A percentile compares a stretch with the other conserved stretches of the same genome.
Evolutionary conservation across 2,113 vertebrate genomes (phyloP).

Genomic region (Chroicocephalus ridibundus): DNA sequence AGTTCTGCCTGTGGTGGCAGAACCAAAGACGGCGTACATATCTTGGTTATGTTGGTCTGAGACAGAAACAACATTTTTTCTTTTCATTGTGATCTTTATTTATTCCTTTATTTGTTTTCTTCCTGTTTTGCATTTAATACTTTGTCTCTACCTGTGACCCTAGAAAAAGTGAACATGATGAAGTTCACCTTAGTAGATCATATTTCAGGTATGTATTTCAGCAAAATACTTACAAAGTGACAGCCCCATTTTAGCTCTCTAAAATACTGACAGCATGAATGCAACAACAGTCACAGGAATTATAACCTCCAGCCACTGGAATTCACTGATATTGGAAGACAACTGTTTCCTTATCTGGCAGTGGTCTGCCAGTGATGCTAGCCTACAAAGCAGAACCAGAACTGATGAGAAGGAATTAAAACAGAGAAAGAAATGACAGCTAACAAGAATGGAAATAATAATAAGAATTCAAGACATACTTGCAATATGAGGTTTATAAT

Average conservation of each 20-base stretch:
- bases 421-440: neutral
- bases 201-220: neutral
- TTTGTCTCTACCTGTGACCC: neutral
- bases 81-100: neutral
- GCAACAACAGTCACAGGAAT: neutral
- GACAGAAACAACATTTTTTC: neutral
- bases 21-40: neutral
- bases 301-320: neutral
- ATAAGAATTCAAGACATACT: neutral
- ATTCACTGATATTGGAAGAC: neutral
- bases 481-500: neutral
- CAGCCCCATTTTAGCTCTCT: neutral
- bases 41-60: neutral
- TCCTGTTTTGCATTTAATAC: neutral
- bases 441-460: neutral
- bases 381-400: neutral
- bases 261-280: neutral
- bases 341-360: neutral
- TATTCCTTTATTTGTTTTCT: neutral
- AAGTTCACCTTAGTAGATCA: neutral
- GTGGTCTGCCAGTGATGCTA: neutral
- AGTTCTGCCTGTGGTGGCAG: neutral
- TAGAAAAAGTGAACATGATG: neutral
- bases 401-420: neutral
- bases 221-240: neutral